Base-by-base conservation (phyloP, 2,888 invertebrate genomes). In the Limnephilus rhombicus region DNA sequence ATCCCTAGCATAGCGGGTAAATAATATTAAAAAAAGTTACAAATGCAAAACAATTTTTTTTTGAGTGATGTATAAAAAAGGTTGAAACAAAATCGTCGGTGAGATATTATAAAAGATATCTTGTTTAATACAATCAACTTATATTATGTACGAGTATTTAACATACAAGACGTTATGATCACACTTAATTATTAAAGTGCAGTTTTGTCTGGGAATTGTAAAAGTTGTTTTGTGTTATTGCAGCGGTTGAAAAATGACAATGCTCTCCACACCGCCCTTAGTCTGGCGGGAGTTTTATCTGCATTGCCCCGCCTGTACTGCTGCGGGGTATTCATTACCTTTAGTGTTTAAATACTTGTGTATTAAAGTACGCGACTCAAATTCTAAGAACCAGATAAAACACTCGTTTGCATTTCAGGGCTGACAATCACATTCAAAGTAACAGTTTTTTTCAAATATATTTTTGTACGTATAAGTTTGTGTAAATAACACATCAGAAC, bases 271-370 rank as follows among this genome's bases (percentile, higher is more conserved):
- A 24, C 83, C 83, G 5, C 83, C 34, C 83, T 18, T 1, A 15
- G 83, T 37, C 37, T 34, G 37, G 18, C 18, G 24, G 24, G 24
- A 83, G 83, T 83, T 83, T 83, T 83, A 83, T 83, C 83, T 83
- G 24, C 11, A 34, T 34, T 18, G 15, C 83, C 83, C 83, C 83
- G 83, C 68, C 68, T 24, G 68, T 68, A 68, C 18, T 24, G 68
- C 68, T n/a, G 24, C 68, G 24, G 68, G 68, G n/a, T 83, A 37
- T 37, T 83, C 83, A 34, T 83, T 37, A 83, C 83, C 83, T 83
- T n/a, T 83, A 41, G 83, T 83, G 83, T 41, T 37, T 83, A 83
- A 83, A 83, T 83, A 83, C 83, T 83, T 18, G 83, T 34, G 2
- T 24, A 37, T 37, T 68, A 68, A 18, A 83, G 37, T 37, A 83